A percentile compares a stretch with the other conserved stretches of the same genome.
Evolutionary conservation across 2,113 vertebrate species (phyloP).

Genomic region (Gnathonemus longibarbis): DNA sequence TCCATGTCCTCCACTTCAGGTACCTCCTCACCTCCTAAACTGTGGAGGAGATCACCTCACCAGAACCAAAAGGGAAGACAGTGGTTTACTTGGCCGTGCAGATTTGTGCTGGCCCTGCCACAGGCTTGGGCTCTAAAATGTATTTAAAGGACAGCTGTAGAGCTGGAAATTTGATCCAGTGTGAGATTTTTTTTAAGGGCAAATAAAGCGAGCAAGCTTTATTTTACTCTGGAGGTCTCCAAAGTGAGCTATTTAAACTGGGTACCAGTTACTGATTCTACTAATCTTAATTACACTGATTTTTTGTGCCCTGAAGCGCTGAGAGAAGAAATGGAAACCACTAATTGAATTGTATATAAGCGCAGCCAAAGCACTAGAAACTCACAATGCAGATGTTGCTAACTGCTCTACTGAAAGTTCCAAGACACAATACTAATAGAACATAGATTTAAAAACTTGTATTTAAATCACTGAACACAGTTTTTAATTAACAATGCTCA

Average conservation of each 20-base stretch:
- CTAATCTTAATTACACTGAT: constrained; percentile 1
- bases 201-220: not conserved
- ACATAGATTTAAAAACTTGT: not conserved
- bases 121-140: not conserved
- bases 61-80: not conserved
- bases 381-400: not conserved
- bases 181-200: not conserved
- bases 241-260: not conserved
- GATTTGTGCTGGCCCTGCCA: not conserved
- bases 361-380: not conserved
- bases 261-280: not conserved
- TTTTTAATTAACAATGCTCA: not conserved
- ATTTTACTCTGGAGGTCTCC: not conserved
- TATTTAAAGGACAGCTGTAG: not conserved
- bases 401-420: not conserved
- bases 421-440: not conserved
- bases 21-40: not conserved
- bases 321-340: not conserved
- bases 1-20: not conserved
- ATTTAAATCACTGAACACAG: not conserved
- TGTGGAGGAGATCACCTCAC: not conserved
- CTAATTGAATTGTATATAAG: not conserved
- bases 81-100: not conserved
- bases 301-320: not conserved
- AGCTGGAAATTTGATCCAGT: not conserved